These are phyloP conservation scores for Hymenopus coronatus DNA, from an alignment of 2,888 invertebrate species.

Conservation along the genomic window DNA sequence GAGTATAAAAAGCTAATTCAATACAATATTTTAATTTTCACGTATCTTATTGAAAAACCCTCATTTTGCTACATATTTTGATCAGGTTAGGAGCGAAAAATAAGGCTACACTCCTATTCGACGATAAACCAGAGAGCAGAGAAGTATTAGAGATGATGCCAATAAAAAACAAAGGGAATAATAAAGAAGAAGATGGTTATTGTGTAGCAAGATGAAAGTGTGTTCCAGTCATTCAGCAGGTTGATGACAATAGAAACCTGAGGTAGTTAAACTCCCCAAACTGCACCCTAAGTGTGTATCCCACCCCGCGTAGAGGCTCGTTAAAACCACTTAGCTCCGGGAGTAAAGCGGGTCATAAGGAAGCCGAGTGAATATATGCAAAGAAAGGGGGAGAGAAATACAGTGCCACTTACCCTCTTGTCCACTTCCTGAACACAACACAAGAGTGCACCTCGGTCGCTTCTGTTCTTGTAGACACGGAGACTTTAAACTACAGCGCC, in stretches of 20 bases:
- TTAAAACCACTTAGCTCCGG: not conserved
- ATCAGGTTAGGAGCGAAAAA: no score
- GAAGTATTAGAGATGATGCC: not conserved
- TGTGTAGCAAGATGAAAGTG: not conserved
- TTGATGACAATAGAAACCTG: not conserved
- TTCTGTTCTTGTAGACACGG: no score
- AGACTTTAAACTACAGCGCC: no score
- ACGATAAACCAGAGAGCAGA: no score
- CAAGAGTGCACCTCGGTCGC: no score
- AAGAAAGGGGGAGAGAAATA: not conserved
- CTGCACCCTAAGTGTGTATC: not conserved
- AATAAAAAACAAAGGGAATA: not conserved
- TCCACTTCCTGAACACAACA: not conserved
- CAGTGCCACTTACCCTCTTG: not conserved
- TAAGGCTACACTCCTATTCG: no score
- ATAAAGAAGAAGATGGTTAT: not conserved
- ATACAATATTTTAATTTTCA: no score
- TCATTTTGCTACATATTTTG: no score
- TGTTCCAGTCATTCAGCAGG: not conserved
- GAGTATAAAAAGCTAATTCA: no score
- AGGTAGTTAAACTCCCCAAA: not conserved
- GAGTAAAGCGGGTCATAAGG: not conserved
- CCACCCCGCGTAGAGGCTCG: not conserved
- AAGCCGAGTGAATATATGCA: not conserved
- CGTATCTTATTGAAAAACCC: no score